Evolutionary conservation across 2,888 invertebrate genomes (phyloP), one percentile per base, ranked within the genome.

Genomic region (Ptilodon capucinus): DNA sequence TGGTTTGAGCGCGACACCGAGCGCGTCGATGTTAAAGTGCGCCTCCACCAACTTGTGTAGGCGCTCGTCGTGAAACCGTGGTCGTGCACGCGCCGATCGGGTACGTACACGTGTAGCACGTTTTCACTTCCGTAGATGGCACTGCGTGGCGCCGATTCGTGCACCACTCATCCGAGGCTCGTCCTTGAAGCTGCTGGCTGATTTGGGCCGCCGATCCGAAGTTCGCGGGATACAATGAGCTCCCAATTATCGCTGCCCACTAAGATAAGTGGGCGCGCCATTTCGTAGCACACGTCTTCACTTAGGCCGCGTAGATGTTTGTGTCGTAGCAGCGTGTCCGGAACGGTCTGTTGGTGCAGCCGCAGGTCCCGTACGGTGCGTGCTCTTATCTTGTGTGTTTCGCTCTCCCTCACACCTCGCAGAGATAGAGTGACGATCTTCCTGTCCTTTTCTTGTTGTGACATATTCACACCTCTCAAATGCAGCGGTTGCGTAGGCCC

Each of bases 101-200:
- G n/a, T 3, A 11, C n/a, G 9, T 28, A 28, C 11, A 28, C n/a
- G 28, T 28, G 28, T 11, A 28, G 28, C 38, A 1, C 39, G 42
- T 11, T 42, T n/a, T 11, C 35, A 32, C 1, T 13, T 8, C 16
- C 4, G 13, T 13, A 11, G 28, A 8, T 28, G 3, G 9, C 9
- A 3, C 9, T 28, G 8, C 28, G 28, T n/a, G 46, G 46, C 6
- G 21, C 16, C 1, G 38, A 21, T 21, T 39, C 42, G 17, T 47
- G 46, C 4, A 42, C 16, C 17, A 42, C 23, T 32, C 42, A 39
- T 8, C 42, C 42, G 7, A 46, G 42, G 19, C 42, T 36, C 2
- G 46, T 46, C 4, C 35, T 18, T 36, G 46, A 46, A 8, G 46
- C 46, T 4, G 36, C 36, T 14, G 46, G 34, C 11, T 44, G 28